These are phyloP conservation scores for Sinhomidia bicolor DNA, from an alignment of 2,888 invertebrate genomes.

Conservation along the genomic window DNA sequence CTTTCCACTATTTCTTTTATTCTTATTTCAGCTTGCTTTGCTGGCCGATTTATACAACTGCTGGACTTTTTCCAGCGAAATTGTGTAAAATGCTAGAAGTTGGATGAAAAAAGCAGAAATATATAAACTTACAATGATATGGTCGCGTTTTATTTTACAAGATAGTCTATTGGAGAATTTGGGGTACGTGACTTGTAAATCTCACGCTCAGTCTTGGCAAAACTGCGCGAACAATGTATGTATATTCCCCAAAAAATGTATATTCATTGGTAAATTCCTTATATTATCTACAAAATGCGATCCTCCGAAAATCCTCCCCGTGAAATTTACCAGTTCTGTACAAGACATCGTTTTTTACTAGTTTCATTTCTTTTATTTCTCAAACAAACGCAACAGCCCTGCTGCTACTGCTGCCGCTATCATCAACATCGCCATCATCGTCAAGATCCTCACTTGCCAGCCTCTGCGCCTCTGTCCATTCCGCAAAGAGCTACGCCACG, in stretches of 20 bases:
- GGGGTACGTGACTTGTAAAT: slow-evolving; percentile 66
- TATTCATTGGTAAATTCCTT: background rate
- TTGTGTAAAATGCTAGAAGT: slow-evolving; percentile 19
- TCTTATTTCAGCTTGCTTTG: slow-evolving; percentile 20
- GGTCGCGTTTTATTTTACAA: slow-evolving; percentile 39
- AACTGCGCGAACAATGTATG: slow-evolving; percentile 14
- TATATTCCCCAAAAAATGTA: background rate
- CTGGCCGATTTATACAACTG: slow-evolving; percentile 46
- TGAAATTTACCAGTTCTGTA: background rate
- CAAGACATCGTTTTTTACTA: background rate
- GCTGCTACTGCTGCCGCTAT: background rate
- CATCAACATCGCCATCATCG: background rate
- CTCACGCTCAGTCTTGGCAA: slow-evolving; percentile 55
- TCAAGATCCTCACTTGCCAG: background rate
- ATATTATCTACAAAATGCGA: background rate
- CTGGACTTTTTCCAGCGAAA: slow-evolving; percentile 67
- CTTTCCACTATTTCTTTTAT: slow-evolving; percentile 24
- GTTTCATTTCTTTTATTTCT: slow-evolving; percentile 40
- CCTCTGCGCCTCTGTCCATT: background rate
- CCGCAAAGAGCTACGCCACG: slow-evolving; percentile 1
- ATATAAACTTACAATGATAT: slow-evolving; percentile 14
- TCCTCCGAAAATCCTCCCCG: background rate
- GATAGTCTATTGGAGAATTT: slow-evolving; percentile 53
- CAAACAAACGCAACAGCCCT: slow-evolving; percentile 42
- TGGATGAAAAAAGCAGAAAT: background rate